A percentile compares a stretch with the other conserved stretches of the same genome.
These are phyloP conservation scores for Ondatra zibethicus DNA, from an alignment of 2,113 vertebrate species.

Conservation along the genomic window DNA sequence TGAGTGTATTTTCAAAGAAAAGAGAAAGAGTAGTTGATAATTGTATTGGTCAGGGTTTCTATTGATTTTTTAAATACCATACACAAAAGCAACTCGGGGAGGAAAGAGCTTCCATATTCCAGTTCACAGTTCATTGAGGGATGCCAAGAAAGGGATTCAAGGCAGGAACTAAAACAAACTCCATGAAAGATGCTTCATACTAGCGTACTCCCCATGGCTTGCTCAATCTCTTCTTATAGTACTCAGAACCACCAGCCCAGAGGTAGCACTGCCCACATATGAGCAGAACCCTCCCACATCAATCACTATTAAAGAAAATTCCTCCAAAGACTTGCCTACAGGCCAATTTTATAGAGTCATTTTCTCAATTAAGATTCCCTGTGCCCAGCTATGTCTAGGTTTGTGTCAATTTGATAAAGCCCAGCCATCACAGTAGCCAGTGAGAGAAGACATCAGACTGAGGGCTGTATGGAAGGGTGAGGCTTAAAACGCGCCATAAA, in stretches of 20 bases:
- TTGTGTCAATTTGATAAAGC: not conserved
- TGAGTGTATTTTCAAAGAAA: not conserved
- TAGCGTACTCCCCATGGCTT: not conserved
- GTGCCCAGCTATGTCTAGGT: not conserved
- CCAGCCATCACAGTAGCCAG: not conserved
- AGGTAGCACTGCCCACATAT: no score
- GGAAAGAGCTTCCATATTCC: not conserved
- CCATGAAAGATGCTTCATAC: not conserved
- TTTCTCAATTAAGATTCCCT: not conserved
- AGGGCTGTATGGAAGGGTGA: not conserved
- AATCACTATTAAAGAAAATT: not conserved
- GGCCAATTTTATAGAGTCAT: not conserved
- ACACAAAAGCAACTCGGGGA: not conserved
- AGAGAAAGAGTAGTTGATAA: not conserved
- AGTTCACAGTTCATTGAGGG: not conserved
- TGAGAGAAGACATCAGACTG: not conserved
- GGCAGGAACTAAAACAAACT: not conserved
- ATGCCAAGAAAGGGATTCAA: not conserved
- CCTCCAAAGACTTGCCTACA: not conserved
- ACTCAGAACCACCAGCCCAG: not conserved
- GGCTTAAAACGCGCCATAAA: not conserved
- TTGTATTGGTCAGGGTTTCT: not conserved
- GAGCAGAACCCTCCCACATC: no score
- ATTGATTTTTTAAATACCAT: not conserved
- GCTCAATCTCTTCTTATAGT: not conserved